A percentile compares a stretch with the other conserved stretches of the same genome.
These are phyloP conservation scores for Pammene aurita DNA, from an alignment of 2,888 invertebrate species.

Conservation along the genomic window DNA sequence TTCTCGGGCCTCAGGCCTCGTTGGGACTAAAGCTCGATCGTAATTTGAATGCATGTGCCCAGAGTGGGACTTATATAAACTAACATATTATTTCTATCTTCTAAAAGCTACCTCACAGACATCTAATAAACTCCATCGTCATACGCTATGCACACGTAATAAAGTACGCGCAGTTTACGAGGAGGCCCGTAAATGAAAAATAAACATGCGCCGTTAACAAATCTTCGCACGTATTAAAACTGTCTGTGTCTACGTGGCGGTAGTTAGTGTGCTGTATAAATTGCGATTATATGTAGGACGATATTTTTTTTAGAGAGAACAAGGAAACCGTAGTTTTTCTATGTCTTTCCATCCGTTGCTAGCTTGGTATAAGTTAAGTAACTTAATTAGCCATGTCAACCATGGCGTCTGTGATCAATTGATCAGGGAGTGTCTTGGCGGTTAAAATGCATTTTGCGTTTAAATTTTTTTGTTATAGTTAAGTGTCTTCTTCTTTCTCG, in stretches of 20 bases:
- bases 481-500: too few species aligned
- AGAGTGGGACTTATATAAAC: too few species aligned
- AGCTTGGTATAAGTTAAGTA: too few species aligned
- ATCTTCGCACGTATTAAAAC: slow-evolving; percentile 65
- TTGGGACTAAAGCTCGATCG: too few species aligned
- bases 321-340: background rate
- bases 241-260: slow-evolving; percentile 57
- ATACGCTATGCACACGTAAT: slow-evolving; percentile 52
- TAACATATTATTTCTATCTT: background rate
- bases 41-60: too few species aligned
- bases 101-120: background rate
- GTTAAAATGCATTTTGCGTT: too few species aligned
- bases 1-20: too few species aligned
- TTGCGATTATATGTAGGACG: slow-evolving; percentile 15
- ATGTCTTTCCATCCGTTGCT: background rate
- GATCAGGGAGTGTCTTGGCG: too few species aligned
- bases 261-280: slow-evolving; percentile 41
- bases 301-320: background rate
- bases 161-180: slow-evolving; percentile 56
- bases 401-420: too few species aligned
- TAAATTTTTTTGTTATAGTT: too few species aligned
- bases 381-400: too few species aligned
- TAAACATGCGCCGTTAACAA: slow-evolving; percentile 67
- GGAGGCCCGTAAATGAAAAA: slow-evolving; percentile 79
- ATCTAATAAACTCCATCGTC: slow-evolving; percentile 23